These are phyloP conservation scores for Cephalopholis sonnerati DNA, from an alignment of 2,113 vertebrate species.

Conservation along the genomic window DNA sequence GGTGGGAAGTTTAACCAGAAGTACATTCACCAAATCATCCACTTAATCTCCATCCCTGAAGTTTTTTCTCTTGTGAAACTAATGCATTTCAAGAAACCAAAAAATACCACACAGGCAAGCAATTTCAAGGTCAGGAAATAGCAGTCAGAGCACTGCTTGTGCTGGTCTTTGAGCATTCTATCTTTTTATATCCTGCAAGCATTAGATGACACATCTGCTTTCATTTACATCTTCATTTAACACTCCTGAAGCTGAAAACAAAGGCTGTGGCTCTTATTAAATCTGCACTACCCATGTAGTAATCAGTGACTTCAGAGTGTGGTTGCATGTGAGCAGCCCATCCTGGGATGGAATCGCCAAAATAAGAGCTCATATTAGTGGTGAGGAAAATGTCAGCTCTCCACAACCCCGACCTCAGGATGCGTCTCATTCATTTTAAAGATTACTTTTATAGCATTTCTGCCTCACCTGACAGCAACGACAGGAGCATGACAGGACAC, in stretches of 20 bases:
- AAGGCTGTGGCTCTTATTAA: neutral
- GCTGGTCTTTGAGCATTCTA: too few species aligned
- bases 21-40: too few species aligned
- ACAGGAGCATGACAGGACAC: conserved; percentile 23
- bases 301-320: neutral
- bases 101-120: too few species aligned
- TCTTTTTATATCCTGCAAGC: too few species aligned
- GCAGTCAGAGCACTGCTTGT: too few species aligned
- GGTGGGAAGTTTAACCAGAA: too few species aligned
- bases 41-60: too few species aligned
- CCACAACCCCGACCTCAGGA: neutral
- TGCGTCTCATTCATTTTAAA: conserved; percentile 19
- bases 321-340: conserved; percentile 1
- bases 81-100: too few species aligned
- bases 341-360: neutral
- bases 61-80: too few species aligned
- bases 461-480: conserved; percentile 2
- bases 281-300: neutral
- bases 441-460: conserved; percentile 28
- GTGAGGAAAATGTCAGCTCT: conserved; percentile 15
- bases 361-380: neutral
- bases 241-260: neutral
- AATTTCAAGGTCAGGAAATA: too few species aligned
- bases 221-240: neutral
- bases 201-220: neutral